Evolutionary conservation across 1,140 invertebrate genomes (phyloP).

Genomic region (Lucilia cuprina): DNA sequence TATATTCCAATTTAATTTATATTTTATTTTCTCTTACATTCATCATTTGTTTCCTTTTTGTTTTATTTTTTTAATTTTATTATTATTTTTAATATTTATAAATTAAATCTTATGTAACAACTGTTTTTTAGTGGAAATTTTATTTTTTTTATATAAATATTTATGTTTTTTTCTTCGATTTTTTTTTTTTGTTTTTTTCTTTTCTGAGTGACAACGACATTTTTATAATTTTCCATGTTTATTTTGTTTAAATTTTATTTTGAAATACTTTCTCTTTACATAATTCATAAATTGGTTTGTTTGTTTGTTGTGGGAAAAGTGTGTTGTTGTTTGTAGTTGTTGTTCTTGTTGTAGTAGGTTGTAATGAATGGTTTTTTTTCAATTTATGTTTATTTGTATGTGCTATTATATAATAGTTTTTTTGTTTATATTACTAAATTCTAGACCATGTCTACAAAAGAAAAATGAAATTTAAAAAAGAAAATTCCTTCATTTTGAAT

Average conservation of each 20-base stretch:
- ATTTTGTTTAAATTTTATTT: background rate
- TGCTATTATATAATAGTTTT: constrained; percentile 28
- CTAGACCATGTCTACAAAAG: constrained; percentile 30
- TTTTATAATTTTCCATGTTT: background rate
- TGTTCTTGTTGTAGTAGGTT: background rate
- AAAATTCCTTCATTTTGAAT: background rate
- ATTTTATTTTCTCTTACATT: background rate
- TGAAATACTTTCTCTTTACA: background rate
- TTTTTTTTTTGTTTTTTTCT: background rate
- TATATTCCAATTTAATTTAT: background rate
- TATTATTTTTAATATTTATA: background rate
- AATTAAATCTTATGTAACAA: constrained; percentile 15
- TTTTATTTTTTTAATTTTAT: background rate
- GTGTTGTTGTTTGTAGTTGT: background rate
- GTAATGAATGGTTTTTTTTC: background rate
- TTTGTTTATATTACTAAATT: constrained; percentile 27
- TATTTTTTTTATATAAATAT: background rate
- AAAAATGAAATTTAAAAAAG: background rate
- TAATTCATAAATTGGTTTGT: background rate
- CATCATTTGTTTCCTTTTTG: background rate
- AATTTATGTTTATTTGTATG: background rate
- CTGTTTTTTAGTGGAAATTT: constrained; percentile 9
- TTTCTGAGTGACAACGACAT: constrained; percentile 11
- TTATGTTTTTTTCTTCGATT: background rate
- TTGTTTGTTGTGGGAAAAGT: background rate